These are phyloP conservation scores for Acridotheres tristis DNA, from an alignment of 2,797 vertebrate species.

Conservation along the genomic window DNA sequence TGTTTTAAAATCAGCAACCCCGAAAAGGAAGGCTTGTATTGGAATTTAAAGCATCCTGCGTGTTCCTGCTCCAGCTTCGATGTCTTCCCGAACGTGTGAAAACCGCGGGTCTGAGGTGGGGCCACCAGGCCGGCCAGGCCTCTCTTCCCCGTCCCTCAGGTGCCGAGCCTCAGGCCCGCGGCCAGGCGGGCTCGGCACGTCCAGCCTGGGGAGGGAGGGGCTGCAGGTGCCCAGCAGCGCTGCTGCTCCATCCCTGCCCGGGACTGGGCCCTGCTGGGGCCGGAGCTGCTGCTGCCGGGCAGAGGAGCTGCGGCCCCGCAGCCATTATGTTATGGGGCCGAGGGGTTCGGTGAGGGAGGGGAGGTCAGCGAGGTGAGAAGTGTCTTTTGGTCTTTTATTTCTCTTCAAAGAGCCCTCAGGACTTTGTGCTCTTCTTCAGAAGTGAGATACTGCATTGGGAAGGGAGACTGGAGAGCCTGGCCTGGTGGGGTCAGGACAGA, in stretches of 20 bases:
- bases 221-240: too few relatives aligned
- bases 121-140: fast-evolving
- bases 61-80: neutral
- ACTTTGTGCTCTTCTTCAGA: neutral
- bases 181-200: fast-evolving
- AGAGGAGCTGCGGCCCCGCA: fast-evolving
- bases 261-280: too few relatives aligned
- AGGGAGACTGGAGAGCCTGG: neutral
- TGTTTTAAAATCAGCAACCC: neutral
- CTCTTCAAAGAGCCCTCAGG: neutral
- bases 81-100: fast-evolving
- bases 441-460: neutral
- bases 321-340: fast-evolving
- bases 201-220: neutral
- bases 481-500: fast-evolving
- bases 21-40: neutral
- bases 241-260: too few relatives aligned
- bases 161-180: neutral
- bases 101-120: neutral
- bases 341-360: fast-evolving
- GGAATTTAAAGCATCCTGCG: neutral
- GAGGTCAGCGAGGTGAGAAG: neutral
- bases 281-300: too few relatives aligned
- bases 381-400: neutral
- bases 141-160: neutral